A percentile compares a stretch with the other conserved stretches of the same genome.
These are phyloP conservation scores for Lepidurus couesii DNA, from an alignment of 1,140 invertebrate genomes.

Conservation along the genomic window DNA sequence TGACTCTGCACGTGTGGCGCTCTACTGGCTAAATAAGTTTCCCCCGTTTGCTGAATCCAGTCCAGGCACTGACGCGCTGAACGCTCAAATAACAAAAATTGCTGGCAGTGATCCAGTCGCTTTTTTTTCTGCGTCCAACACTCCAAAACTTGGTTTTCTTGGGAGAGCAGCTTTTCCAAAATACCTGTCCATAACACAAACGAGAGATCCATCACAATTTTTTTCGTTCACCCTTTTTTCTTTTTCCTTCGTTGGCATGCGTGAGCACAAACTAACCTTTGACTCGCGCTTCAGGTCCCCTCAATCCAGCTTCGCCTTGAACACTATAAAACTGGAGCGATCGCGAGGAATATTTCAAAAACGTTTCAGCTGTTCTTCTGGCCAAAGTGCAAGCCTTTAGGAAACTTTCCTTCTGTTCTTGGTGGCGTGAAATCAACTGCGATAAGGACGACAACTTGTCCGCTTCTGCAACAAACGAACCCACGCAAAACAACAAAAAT, in stretches of 20 bases:
- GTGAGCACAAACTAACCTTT: conserved; percentile 51
- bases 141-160: conserved; percentile 91
- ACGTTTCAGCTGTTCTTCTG: conserved; percentile 88
- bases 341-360: conserved; percentile 86
- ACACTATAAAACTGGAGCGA: conserved; percentile 85
- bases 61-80: conserved; percentile 88
- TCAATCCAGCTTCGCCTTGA: conserved; percentile 57
- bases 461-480: conserved; percentile 35
- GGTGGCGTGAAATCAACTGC: conserved; percentile 86
- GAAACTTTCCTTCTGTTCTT: conserved; percentile 97
- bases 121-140: conserved; percentile 94
- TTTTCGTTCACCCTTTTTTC: not conserved
- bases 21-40: conserved; percentile 59
- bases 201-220: not conserved
- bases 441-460: conserved; percentile 59
- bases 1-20: conserved; percentile 54
- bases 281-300: conserved; percentile 60
- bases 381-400: conserved; percentile 87
- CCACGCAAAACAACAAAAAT: not conserved
- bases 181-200: conserved; percentile 55
- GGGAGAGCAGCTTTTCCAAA: conserved; percentile 81
- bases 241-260: not conserved
- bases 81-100: conserved; percentile 86
- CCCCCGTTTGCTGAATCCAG: conserved; percentile 93
- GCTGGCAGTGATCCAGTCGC: conserved; percentile 93